Evolutionary conservation across 1,140 invertebrate genomes (phyloP).

Genomic region (Drosophila eugracilis): DNA sequence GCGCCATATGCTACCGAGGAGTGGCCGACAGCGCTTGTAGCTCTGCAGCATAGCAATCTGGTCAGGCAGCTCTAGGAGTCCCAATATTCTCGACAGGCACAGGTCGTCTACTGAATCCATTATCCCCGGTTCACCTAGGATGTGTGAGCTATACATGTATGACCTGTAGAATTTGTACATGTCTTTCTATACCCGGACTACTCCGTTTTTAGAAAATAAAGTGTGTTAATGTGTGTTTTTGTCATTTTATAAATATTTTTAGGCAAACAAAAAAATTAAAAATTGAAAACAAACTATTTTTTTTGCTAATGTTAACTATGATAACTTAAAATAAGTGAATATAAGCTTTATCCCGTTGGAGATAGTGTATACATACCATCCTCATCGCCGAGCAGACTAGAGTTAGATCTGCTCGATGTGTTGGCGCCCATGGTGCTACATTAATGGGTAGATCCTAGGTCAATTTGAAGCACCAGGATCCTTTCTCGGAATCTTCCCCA

Average conservation of each 20-base stretch:
- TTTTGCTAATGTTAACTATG: too few species aligned
- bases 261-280: too few species aligned
- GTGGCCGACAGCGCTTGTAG: conserved; percentile 30
- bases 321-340: too few species aligned
- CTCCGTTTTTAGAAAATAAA: too few species aligned
- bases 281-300: too few species aligned
- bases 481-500: neutral
- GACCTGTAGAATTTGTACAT: conserved; percentile 39
- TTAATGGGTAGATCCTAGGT: conserved; percentile 46
- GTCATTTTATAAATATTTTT: too few species aligned
- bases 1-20: conserved; percentile 66
- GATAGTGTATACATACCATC: conserved; percentile 72
- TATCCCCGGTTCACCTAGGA: conserved; percentile 1
- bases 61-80: conserved; percentile 43
- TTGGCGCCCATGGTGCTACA: conserved; percentile 82
- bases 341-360: neutral
- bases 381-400: conserved; percentile 80
- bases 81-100: conserved; percentile 55
- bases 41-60: conserved; percentile 60
- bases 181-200: too few species aligned
- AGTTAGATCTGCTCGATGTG: conserved; percentile 81
- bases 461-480: conserved; percentile 7
- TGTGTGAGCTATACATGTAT: conserved; percentile 17
- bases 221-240: too few species aligned
- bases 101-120: conserved; percentile 69